Percentiles rank a stretch among this genome's conserved stretches.
Evolutionary conservation across 2,113 vertebrate species (phyloP).

Genomic region (Chamaetylas fuelleborni): DNA sequence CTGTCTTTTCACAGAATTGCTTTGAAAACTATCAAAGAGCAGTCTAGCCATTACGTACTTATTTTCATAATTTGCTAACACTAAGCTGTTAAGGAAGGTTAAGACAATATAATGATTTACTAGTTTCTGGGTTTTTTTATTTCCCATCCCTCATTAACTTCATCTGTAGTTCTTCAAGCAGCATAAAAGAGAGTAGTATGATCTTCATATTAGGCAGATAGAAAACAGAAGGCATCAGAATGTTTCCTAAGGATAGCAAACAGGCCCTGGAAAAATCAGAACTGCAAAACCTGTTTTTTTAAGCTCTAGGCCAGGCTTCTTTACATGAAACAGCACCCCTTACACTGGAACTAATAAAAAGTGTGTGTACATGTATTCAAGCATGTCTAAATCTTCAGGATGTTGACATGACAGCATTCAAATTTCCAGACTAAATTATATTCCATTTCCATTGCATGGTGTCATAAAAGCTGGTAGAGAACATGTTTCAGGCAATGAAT

Average conservation of each 20-base stretch:
- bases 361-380: not conserved
- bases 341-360: not conserved
- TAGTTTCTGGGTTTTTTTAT: not conserved
- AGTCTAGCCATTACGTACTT: not conserved
- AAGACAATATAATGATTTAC: not conserved
- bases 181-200: not conserved
- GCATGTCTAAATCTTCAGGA: not conserved
- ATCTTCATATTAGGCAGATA: not conserved
- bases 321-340: not conserved
- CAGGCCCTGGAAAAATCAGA: slow-evolving; percentile 17
- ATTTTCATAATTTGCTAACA: not conserved
- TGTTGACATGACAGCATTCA: not conserved
- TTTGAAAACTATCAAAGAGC: not conserved
- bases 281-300: not conserved
- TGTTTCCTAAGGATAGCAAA: not conserved
- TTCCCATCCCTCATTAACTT: not conserved
- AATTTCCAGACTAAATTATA: slow-evolving; percentile 23
- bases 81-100: not conserved
- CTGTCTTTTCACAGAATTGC: not conserved
- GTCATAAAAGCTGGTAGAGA: not conserved
- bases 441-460: not conserved
- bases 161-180: not conserved
- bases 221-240: slow-evolving; percentile 32
- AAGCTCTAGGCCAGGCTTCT: not conserved
- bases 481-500: not conserved